Percentiles rank a stretch among this genome's conserved stretches.
Conservation (phyloP, 2,113 vertebrate species). For the Sinocyclocheilus anshuiensis region DNA sequence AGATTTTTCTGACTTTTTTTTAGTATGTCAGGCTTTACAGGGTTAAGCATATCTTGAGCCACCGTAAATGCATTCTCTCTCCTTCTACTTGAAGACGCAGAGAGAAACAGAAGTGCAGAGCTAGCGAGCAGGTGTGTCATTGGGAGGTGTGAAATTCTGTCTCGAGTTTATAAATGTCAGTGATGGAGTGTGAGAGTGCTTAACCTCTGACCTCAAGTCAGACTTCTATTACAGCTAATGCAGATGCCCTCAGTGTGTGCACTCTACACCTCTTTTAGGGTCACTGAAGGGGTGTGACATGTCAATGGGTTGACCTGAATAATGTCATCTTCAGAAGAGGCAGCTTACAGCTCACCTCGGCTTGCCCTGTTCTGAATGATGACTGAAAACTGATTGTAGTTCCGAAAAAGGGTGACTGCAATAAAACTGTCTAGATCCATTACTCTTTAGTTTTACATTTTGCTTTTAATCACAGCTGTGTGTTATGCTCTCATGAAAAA, state of each 20-base stretch:
- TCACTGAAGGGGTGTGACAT: conserved; percentile 7
- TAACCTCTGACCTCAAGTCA: conserved; percentile 42
- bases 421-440: background rate
- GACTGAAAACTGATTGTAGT: background rate
- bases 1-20: too few relatives aligned
- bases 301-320: background rate
- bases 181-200: conserved; percentile 41
- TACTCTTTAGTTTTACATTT: background rate
- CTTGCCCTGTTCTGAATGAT: background rate
- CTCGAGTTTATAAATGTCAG: conserved; percentile 41
- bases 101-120: background rate
- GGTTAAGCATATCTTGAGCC: background rate
- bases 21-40: too few relatives aligned
- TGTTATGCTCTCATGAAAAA: background rate
- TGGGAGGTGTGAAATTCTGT: conserved; percentile 40
- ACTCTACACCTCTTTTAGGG: background rate
- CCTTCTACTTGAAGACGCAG: background rate
- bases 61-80: background rate
- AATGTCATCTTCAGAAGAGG: background rate
- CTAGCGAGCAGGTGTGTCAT: background rate
- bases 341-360: conserved; percentile 4
- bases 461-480: background rate
- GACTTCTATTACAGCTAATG: conserved; percentile 11
- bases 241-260: conserved; percentile 28
- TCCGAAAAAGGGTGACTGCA: background rate